phyloP scores from a whole-genome alignment of 2,888 invertebrate genomes.

The Autographa pulchrina region DNA sequence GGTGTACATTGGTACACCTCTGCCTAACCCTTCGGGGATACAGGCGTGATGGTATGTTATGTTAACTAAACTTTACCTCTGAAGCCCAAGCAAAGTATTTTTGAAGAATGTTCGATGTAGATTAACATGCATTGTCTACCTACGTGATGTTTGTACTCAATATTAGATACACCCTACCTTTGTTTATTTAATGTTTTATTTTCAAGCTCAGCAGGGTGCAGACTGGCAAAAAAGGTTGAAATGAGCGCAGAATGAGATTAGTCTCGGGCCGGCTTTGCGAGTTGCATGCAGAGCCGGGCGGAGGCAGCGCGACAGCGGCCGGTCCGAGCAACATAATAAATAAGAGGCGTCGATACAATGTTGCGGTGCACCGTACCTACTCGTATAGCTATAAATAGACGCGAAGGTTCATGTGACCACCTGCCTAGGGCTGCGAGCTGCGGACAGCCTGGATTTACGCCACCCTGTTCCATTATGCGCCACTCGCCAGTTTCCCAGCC shows the following conservation, averaged over 20 bases:
- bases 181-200: conserved; percentile 48
- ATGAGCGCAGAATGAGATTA: conserved; percentile 74
- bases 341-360: conserved; percentile 69
- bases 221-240: conserved; percentile 78
- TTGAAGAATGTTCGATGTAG: background rate
- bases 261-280: conserved; percentile 66
- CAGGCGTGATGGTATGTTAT: too few relatives aligned
- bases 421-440: conserved; percentile 50
- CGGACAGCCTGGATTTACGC: conserved; percentile 37
- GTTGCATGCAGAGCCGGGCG: conserved; percentile 50
- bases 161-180: conserved; percentile 32
- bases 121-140: conserved; percentile 10
- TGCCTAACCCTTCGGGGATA: too few relatives aligned
- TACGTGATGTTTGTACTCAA: conserved; percentile 24
- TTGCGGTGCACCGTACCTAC: conserved; percentile 48
- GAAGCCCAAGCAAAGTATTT: too few relatives aligned
- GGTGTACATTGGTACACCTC: too few relatives aligned
- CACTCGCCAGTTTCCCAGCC: conserved; percentile 13
- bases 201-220: conserved; percentile 62
- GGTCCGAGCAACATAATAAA: conserved; percentile 68
- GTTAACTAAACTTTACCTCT: too few relatives aligned
- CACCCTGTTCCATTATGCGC: conserved; percentile 23
- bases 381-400: conserved; percentile 61
- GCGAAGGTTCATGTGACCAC: conserved; percentile 52
- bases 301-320: conserved; percentile 33